Conservation (phyloP, 2,888 invertebrate genomes). For the Herminia tarsipennalis region DNA sequence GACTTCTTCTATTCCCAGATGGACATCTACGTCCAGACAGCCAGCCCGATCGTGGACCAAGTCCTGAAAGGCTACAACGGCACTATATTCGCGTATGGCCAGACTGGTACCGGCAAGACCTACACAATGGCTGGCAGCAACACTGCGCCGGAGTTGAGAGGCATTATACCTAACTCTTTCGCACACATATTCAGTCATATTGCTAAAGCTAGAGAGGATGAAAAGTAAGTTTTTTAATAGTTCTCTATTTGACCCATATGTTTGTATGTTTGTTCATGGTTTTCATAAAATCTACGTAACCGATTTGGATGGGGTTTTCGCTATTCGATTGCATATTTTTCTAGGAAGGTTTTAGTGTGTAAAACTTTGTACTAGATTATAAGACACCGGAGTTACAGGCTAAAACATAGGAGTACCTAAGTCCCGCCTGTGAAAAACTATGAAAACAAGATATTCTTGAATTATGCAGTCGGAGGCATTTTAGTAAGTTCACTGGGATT, state of each 20-base stretch:
- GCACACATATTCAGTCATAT: slow-evolving; percentile 99
- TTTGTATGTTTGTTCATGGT: not conserved
- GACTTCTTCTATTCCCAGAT: slow-evolving; percentile 81
- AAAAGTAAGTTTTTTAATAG: slow-evolving; percentile 88
- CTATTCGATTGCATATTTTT: no score
- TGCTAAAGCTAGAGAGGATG: slow-evolving; percentile 95
- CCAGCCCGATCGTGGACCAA: slow-evolving; percentile 98
- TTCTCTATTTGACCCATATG: not conserved
- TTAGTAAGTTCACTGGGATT: no score
- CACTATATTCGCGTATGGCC: slow-evolving; percentile 95
- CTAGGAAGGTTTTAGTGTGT: no score
- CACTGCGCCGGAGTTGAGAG: slow-evolving; percentile 94
- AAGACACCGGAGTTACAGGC: no score
- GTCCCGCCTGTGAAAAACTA: no score
- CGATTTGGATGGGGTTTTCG: no score
- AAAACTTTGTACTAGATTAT: no score
- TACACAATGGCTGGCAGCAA: slow-evolving; percentile 99
- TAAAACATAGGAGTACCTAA: no score
- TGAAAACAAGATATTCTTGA: no score
- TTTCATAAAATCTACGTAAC: no score
- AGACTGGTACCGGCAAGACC: slow-evolving; percentile 99
- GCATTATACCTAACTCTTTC: slow-evolving; percentile 99
- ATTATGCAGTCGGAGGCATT: no score
- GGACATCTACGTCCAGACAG: slow-evolving; percentile 98
- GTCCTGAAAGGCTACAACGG: slow-evolving; percentile 99